Evolutionary conservation across 1,140 invertebrate species (phyloP), one percentile per base, ranked within the genome.

Genomic region (Bradynema listronoti): DNA sequence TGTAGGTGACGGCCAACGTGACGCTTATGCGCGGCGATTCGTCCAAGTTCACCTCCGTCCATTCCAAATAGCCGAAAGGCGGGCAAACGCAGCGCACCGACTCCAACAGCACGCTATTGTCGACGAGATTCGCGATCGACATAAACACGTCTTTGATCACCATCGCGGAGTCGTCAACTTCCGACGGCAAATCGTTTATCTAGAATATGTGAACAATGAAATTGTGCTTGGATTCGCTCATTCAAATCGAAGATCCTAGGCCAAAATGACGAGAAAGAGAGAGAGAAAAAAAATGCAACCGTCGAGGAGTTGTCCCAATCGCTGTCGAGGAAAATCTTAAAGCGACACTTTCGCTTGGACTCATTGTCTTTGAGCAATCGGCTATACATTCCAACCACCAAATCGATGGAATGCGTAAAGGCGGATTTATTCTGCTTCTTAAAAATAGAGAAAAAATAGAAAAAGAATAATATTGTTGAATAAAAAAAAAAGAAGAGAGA

Each of bases 241-340:
- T 27, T 11, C 11, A 49, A 16, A 49, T 9, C 46, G 41, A 14
- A 16, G 24, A 57, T 16, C 7, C 27, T n/a, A 66, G n/a, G n/a
- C n/a, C 16, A 50, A 64, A 63, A 39, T 39, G 36, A 19, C 11
- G 36, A 11, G 11, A 39, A 39, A 39, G 11, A 39, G 11, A 39
- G 19, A n/a, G n/a, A n/a, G n/a, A n/a, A n/a, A n/a, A n/a, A n/a
- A n/a, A n/a, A n/a, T n/a, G n/a, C n/a, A n/a, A 56, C 45, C 33
- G 58, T 47, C 34, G 51, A 39, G 7, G 25, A 32, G 51, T 41
- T 24, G 27, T 71, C 49, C 66, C 66, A 68, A 45, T 68, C 66
- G 41, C 39, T 65, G 46, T 68, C 66, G 43, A 68, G 41, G 58
- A 68, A 68, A n/a, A 68, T 50, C 47, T 68, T 68, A 42, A 71